These are phyloP conservation scores for Nymphalis c-album DNA, from an alignment of 2,888 invertebrate genomes.

Conservation along the genomic window DNA sequence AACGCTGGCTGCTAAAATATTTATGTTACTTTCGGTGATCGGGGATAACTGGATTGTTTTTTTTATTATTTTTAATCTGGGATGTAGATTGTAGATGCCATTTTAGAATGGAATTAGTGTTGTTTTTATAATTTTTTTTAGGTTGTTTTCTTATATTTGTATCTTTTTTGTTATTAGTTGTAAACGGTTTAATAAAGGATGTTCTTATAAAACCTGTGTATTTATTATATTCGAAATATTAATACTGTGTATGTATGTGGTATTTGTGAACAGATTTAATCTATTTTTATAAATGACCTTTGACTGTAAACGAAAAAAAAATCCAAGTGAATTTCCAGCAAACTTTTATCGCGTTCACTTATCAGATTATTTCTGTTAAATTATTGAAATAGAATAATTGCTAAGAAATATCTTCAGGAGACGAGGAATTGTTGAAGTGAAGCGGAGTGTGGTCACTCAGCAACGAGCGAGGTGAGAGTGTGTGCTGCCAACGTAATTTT, in stretches of 20 bases:
- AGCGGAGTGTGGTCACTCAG: neutral
- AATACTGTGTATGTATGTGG: no score
- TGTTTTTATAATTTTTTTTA: neutral
- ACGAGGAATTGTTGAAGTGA: neutral
- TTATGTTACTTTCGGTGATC: no score
- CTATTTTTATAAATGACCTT: no score
- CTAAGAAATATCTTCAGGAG: neutral
- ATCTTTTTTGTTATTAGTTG: neutral
- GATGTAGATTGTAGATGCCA: no score
- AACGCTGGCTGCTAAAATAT: no score
- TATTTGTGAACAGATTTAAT: no score
- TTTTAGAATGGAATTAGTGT: no score
- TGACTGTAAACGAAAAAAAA: neutral
- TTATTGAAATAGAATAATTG: neutral
- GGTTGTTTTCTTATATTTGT: neutral
- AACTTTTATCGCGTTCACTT: neutral
- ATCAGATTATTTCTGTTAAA: neutral
- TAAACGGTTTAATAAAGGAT: neutral
- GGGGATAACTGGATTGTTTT: no score
- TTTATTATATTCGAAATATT: neutral
- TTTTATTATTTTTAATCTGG: no score
- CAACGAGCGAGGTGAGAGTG: slow-evolving; percentile 3
- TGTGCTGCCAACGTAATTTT: neutral
- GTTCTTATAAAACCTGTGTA: neutral
- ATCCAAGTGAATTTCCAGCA: neutral